phyloP scores from a whole-genome alignment of 2,888 invertebrate genomes.

The Pyrrhosoma nymphula region DNA sequence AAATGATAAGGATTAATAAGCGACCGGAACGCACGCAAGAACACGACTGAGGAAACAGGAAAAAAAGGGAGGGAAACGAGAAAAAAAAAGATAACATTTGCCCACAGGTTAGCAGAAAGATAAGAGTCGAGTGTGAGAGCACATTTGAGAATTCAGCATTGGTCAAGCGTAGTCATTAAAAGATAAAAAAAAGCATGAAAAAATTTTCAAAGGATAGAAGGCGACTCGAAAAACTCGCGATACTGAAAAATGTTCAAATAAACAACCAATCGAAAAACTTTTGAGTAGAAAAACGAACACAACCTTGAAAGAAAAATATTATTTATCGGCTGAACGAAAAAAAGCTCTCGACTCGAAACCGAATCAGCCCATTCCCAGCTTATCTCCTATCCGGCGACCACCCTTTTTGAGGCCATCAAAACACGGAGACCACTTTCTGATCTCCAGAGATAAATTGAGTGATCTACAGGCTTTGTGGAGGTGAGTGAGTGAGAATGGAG shows the following conservation, averaged over 20 bases:
- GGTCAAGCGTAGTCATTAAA: not conserved
- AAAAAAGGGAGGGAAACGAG: not conserved
- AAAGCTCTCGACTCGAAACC: not conserved
- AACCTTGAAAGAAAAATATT: not conserved
- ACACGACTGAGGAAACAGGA: not conserved
- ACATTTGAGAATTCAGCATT: not conserved
- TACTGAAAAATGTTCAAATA: not conserved
- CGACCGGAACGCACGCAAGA: conserved; percentile 24
- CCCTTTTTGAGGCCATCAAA: conserved; percentile 9
- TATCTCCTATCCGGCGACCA: not conserved
- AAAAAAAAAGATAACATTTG: not conserved
- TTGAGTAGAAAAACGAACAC: not conserved
- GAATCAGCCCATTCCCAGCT: not conserved
- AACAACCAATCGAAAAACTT: not conserved
- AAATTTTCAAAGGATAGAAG: not conserved
- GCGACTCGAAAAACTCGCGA: not conserved
- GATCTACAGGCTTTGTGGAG: not conserved
- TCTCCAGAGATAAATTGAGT: not conserved
- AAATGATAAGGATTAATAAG: not conserved
- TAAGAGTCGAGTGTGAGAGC: conserved; percentile 5
- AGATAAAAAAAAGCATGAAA: not conserved
- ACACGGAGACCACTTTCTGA: not conserved
- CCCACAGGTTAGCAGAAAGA: not conserved
- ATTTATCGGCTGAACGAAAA: not conserved
- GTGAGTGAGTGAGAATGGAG: not conserved